These are phyloP conservation scores for Pyxicephalus adspersus DNA, from an alignment of 2,113 vertebrate genomes.

Conservation along the genomic window DNA sequence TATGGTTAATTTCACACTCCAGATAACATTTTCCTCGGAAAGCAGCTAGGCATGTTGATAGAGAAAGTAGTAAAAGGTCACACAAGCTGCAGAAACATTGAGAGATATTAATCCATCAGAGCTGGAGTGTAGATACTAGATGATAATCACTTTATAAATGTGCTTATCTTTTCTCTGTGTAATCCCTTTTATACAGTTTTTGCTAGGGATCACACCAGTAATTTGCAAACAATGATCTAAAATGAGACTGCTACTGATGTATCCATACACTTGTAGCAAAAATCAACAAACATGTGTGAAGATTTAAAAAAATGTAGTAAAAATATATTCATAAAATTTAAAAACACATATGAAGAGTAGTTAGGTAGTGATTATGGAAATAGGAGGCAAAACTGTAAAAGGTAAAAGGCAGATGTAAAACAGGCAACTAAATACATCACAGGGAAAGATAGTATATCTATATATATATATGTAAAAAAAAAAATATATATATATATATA, in stretches of 20 bases:
- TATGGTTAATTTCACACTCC: slow-evolving; percentile 69
- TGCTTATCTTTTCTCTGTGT: slow-evolving; percentile 34
- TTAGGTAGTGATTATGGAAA: too few relatives aligned
- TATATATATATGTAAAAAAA: too few relatives aligned
- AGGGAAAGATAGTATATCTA: too few relatives aligned
- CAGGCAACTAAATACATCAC: too few relatives aligned
- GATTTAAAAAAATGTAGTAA: too few relatives aligned
- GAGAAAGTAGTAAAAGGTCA: slow-evolving; percentile 62
- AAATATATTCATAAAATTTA: too few relatives aligned
- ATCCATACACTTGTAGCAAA: too few relatives aligned
- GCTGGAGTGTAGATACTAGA: slow-evolving; percentile 59
- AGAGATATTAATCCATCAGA: slow-evolving; percentile 62
- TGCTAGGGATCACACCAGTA: slow-evolving; percentile 2
- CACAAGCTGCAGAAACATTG: slow-evolving; percentile 58
- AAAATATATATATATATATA: too few relatives aligned
- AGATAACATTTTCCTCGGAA: slow-evolving; percentile 62
- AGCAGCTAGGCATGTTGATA: slow-evolving; percentile 57
- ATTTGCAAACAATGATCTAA: slow-evolving; percentile 21
- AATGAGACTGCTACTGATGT: slow-evolving; percentile 7
- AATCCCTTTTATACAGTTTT: slow-evolving; percentile 41
- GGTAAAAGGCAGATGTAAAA: too few relatives aligned
- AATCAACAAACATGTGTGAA: too few relatives aligned
- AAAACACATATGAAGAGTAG: too few relatives aligned
- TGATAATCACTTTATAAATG: slow-evolving; percentile 14
- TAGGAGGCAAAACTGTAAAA: too few relatives aligned